Evolutionary conservation across 2,888 invertebrate species (phyloP).

Genomic region (Arenicola marina): DNA sequence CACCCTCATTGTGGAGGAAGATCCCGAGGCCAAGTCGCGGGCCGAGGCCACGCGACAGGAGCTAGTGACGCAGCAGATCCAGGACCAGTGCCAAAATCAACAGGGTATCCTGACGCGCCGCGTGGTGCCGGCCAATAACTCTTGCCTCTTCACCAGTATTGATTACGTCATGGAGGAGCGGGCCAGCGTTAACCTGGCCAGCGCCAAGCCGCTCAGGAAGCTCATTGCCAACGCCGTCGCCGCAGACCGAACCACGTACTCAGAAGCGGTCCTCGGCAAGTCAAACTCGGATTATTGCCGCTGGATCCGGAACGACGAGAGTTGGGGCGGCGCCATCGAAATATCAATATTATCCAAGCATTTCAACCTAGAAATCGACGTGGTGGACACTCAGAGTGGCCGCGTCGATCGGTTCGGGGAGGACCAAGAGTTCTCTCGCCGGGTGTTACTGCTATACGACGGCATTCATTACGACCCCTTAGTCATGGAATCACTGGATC

Average conservation of each 20-base stretch:
- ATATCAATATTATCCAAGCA: slow-evolving; percentile 82
- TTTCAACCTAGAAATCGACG: slow-evolving; percentile 89
- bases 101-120: slow-evolving; percentile 25
- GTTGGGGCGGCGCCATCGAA: slow-evolving; percentile 96
- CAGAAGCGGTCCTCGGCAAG: slow-evolving; percentile 77
- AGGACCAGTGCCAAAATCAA: slow-evolving; percentile 35
- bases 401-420: slow-evolving; percentile 91
- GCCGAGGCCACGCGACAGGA: slow-evolving; percentile 20
- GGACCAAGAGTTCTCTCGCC: slow-evolving; percentile 79
- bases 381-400: slow-evolving; percentile 84
- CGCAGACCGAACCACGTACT: slow-evolving; percentile 77
- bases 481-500: slow-evolving; percentile 74
- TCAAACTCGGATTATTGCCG: slow-evolving; percentile 82
- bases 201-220: slow-evolving; percentile 78
- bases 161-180: slow-evolving; percentile 65
- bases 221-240: slow-evolving; percentile 84
- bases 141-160: slow-evolving; percentile 92
- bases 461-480: slow-evolving; percentile 96
- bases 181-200: slow-evolving; percentile 74
- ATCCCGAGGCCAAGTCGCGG: slow-evolving; percentile 10
- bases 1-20: slow-evolving; percentile 75
- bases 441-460: slow-evolving; percentile 89
- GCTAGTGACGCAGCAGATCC: slow-evolving; percentile 38
- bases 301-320: slow-evolving; percentile 82
- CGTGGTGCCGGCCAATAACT: slow-evolving; percentile 93